phyloP scores from a whole-genome alignment of 2,113 vertebrate genomes.

The Notechis scutatus region DNA sequence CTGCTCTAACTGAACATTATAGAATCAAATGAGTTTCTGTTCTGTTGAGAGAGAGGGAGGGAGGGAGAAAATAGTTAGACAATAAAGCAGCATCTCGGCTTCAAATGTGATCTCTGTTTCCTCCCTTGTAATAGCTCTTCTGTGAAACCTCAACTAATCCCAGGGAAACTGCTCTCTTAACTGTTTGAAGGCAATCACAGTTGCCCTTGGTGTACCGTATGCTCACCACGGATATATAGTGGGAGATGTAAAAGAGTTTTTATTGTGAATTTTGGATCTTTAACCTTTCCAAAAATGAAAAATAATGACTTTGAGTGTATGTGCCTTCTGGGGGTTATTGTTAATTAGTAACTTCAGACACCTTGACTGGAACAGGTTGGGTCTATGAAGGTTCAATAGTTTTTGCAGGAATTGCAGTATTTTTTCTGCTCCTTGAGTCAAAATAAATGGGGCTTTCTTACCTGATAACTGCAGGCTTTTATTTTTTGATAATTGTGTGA shows the following conservation, averaged over 20 bases:
- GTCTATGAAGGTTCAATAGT: background rate
- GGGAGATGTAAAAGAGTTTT: background rate
- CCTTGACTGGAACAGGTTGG: background rate
- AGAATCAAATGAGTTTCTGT: background rate
- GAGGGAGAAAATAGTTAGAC: background rate
- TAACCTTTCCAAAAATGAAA: background rate
- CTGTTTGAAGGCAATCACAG: background rate
- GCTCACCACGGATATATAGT: background rate
- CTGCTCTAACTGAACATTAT: background rate
- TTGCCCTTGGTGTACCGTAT: background rate
- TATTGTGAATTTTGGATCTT: background rate
- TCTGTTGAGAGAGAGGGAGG: background rate
- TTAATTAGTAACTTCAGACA: background rate
- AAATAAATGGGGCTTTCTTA: background rate
- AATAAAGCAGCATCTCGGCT: background rate
- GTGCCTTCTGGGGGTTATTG: background rate
- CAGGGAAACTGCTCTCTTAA: background rate
- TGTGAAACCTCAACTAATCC: background rate
- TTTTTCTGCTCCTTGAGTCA: background rate
- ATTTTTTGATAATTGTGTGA: background rate
- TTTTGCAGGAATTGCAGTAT: background rate
- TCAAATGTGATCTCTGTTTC: background rate
- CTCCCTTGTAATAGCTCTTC: background rate
- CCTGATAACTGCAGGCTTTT: background rate
- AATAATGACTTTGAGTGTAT: background rate